Base-by-base conservation (phyloP, 2,797 vertebrate genomes). In the Microctenopoma steveboyesi region DNA sequence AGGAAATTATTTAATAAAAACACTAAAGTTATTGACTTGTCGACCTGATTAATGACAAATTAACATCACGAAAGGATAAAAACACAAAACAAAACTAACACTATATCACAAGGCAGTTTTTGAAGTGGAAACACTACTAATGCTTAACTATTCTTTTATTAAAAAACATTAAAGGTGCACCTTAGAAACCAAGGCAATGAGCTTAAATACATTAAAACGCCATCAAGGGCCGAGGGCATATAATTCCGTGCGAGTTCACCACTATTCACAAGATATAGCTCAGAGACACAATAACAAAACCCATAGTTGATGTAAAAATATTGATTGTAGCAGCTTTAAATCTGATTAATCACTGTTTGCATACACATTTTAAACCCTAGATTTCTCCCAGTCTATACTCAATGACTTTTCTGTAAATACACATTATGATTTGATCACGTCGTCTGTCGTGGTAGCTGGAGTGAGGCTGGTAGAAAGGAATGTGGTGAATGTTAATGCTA, bases 361-460 rank as follows among this genome's bases (percentile, higher is more conserved):
- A 18, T 39, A 22, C 22, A 22, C 1, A 22, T 22, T 22, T 22
- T 1, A 22, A 1, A 22, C 22, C 22, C 22, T 22, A 22, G 11
- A 51, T 47, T 43, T 14, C 28, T 47, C 46, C 25, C 15, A 37
- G 11, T 42, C 9, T n/a, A 25, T 30, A 3, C 43, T 46, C 9
- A 0, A n/a, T 4, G 25, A 7, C 55, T 46, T 63, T 16, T n/a
- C 10, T 45, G 48, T 12, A 65, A 71, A 72, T 12, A 65, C 66
- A 72, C 13, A 46, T 60, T 35, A 78, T 82, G 54, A 49, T 74
- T 75, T 77, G 74, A 86, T 84, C 61, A 48, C 28, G 73, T 76
- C 42, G 5, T 33, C 22, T 30, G 59, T 78, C 59, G 47, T 3
- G 10, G 14, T 9, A 37, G 45, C 14, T 25, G n/a, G 54, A 72